Percentiles rank a stretch among this genome's conserved stretches.
Evolutionary conservation across 1,140 invertebrate genomes (phyloP).

Genomic region (Prorops nasuta): DNA sequence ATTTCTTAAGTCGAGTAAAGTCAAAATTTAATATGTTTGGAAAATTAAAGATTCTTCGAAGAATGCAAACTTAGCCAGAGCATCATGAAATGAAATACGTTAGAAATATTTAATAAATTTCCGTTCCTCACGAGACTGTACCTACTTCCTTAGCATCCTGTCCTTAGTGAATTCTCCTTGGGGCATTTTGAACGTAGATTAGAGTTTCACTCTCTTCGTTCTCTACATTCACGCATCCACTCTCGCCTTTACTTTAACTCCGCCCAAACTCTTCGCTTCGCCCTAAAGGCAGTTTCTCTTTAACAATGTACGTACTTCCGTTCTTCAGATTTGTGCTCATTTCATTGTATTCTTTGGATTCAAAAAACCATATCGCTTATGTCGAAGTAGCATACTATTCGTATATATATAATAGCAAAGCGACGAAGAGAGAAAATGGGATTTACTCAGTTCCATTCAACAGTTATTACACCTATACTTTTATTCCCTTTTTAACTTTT

Average conservation of each 20-base stretch:
- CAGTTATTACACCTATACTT: too few species aligned
- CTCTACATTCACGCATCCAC: slow-evolving; percentile 3
- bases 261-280: slow-evolving; percentile 9
- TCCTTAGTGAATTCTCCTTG: slow-evolving; percentile 30
- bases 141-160: slow-evolving; percentile 11
- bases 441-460: too few species aligned
- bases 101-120: slow-evolving; percentile 46
- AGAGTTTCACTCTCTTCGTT: slow-evolving; percentile 17
- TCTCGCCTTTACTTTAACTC: slow-evolving; percentile 3
- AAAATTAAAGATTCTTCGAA: slow-evolving; percentile 29
- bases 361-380: too few species aligned
- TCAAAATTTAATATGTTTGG: too few species aligned
- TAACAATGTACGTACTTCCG: slow-evolving; percentile 28
- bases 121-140: slow-evolving; percentile 14
- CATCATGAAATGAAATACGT: slow-evolving; percentile 42
- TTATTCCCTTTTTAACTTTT: too few species aligned
- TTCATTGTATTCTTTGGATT: too few species aligned
- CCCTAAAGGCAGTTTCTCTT: too few species aligned
- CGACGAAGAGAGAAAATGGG: too few species aligned
- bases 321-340: too few species aligned
- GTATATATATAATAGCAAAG: too few species aligned
- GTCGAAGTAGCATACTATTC: too few species aligned
- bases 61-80: slow-evolving; percentile 25
- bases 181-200: slow-evolving; percentile 27
- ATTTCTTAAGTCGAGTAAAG: too few species aligned